A percentile compares a stretch with the other conserved stretches of the same genome.
These are phyloP conservation scores for Simalia tracyae DNA, from an alignment of 2,797 vertebrate genomes.

Conservation along the genomic window DNA sequence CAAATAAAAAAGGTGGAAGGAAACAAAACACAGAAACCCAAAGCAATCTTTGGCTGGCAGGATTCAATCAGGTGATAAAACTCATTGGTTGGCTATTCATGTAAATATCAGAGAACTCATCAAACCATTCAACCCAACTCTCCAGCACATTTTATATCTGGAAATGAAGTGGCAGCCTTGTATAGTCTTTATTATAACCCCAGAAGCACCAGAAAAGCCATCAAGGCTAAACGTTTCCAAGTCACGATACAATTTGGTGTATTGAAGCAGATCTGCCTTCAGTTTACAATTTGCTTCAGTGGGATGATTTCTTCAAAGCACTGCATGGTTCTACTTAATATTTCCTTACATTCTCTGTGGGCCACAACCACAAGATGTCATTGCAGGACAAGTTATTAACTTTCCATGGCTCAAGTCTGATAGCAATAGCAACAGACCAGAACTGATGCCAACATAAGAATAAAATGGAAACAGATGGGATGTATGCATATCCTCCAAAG, in stretches of 20 bases:
- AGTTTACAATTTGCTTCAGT: background rate
- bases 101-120: background rate
- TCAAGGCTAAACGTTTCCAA: background rate
- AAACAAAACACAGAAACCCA: background rate
- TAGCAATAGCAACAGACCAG: background rate
- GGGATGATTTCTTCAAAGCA: background rate
- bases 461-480: background rate
- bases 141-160: background rate
- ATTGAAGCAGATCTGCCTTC: background rate
- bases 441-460: background rate
- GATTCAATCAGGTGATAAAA: background rate
- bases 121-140: background rate
- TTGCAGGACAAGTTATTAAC: conserved; percentile 50
- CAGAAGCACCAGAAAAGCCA: background rate
- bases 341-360: background rate
- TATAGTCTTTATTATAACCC: background rate
- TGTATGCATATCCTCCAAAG: too few relatives aligned
- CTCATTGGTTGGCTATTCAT: background rate
- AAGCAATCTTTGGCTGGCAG: background rate
- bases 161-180: background rate
- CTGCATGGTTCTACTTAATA: background rate
- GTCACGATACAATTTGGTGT: background rate
- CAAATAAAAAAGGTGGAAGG: background rate
- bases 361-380: conserved; percentile 67
- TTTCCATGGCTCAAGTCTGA: background rate